Evolutionary conservation across 2,888 invertebrate genomes (phyloP).

Genomic region (Alsophila aescularia): DNA sequence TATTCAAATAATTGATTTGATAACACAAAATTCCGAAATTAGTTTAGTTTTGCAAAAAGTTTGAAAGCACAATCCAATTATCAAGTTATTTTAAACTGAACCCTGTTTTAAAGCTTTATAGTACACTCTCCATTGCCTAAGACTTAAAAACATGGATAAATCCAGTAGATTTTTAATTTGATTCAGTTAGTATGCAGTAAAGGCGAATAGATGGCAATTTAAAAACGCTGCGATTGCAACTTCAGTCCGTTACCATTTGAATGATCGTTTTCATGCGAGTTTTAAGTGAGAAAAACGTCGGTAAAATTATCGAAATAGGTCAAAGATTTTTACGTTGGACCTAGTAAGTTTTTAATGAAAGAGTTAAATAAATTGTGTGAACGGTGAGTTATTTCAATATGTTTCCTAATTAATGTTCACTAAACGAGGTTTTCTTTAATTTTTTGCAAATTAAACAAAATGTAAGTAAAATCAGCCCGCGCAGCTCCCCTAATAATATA

Average conservation of each 20-base stretch:
- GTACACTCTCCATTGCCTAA: neutral
- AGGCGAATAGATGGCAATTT: conserved; percentile 51
- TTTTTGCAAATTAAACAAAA: no score
- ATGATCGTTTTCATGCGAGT: conserved; percentile 12
- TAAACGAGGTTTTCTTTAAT: no score
- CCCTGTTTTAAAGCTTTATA: neutral
- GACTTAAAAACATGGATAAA: conserved; percentile 10
- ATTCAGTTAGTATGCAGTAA: conserved; percentile 50
- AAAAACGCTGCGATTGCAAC: conserved; percentile 48
- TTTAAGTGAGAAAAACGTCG: conserved; percentile 7
- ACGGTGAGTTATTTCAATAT: neutral
- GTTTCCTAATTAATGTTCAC: neutral
- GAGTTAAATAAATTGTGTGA: neutral
- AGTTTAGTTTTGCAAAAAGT: neutral
- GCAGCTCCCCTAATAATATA: no score
- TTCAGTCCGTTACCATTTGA: conserved; percentile 8
- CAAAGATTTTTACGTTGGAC: neutral
- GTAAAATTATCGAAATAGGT: neutral
- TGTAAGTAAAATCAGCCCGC: no score
- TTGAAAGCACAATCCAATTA: neutral
- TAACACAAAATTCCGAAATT: neutral
- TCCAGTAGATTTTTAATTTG: conserved; percentile 45
- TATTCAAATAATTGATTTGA: neutral
- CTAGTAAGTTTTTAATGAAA: neutral
- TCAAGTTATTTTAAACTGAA: neutral